phyloP scores from a whole-genome alignment of 2,797 vertebrate species.

The Botia kubotai region DNA sequence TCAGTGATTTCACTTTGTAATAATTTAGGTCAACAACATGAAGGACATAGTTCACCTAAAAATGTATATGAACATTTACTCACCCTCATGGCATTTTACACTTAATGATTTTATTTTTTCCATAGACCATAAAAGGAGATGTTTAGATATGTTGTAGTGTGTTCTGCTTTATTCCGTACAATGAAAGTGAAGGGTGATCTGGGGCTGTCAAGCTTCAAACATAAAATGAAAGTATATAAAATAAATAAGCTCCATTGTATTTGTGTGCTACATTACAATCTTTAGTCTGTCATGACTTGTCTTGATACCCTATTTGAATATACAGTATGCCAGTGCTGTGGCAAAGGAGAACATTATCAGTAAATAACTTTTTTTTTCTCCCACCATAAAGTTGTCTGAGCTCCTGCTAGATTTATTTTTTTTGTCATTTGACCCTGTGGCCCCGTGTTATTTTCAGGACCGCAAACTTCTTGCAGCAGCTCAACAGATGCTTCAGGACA shows the following conservation, averaged over 20 bases:
- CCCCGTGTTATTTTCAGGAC: slow-evolving; percentile 80
- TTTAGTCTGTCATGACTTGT: neutral
- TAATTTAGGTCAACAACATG: no score
- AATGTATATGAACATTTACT: no score
- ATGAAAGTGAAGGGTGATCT: no score
- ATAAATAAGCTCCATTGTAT: neutral
- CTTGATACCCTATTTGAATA: neutral
- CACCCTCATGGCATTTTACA: no score
- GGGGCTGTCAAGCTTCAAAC: neutral
- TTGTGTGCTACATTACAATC: neutral
- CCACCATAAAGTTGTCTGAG: neutral
- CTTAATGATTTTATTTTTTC: no score
- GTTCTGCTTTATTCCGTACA: no score
- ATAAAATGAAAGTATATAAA: neutral
- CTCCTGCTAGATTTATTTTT: slow-evolving; percentile 13
- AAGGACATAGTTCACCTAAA: no score
- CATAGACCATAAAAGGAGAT: no score
- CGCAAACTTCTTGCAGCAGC: slow-evolving; percentile 94
- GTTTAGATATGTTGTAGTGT: no score
- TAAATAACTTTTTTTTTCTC: neutral
- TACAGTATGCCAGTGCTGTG: neutral
- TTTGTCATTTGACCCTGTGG: neutral
- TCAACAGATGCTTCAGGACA: slow-evolving; percentile 98
- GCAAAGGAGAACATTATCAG: neutral
- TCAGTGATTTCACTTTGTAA: no score